Evolutionary conservation across 1,140 invertebrate genomes (phyloP).

Genomic region (Nephila pilipes): DNA sequence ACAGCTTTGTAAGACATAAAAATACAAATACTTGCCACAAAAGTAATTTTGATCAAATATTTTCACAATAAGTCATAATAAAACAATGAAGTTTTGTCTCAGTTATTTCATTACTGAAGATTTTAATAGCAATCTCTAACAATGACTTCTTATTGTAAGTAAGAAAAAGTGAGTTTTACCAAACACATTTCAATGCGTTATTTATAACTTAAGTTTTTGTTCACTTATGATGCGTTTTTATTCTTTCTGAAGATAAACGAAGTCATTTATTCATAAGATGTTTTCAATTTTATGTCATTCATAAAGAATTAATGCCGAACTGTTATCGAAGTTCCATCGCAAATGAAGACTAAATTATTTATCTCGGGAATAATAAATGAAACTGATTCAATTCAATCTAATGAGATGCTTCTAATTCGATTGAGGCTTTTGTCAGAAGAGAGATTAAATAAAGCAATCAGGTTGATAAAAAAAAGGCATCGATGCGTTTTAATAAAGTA

Average conservation of each 20-base stretch:
- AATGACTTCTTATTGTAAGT: too few relatives aligned
- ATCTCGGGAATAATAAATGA: neutral
- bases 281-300: neutral
- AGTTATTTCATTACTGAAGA: too few relatives aligned
- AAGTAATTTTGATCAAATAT: too few relatives aligned
- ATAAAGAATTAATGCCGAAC: neutral
- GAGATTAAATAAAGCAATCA: neutral
- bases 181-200: too few relatives aligned
- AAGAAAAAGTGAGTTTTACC: too few relatives aligned
- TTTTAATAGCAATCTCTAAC: too few relatives aligned
- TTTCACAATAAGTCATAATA: too few relatives aligned
- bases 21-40: too few relatives aligned
- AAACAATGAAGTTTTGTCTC: too few relatives aligned
- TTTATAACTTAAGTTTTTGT: too few relatives aligned
- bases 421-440: neutral
- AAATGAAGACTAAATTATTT: slow-evolving; percentile 11
- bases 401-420: neutral
- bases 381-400: neutral
- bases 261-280: neutral
- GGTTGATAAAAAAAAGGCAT: neutral
- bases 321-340: neutral
- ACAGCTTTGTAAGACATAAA: too few relatives aligned
- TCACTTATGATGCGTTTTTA: too few relatives aligned
- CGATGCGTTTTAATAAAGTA: neutral
- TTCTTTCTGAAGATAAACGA: neutral